Percentiles rank a stretch among this genome's conserved stretches.
phyloP scores from a whole-genome alignment of 2,113 vertebrate genomes.

The Zosterops lateralis region DNA sequence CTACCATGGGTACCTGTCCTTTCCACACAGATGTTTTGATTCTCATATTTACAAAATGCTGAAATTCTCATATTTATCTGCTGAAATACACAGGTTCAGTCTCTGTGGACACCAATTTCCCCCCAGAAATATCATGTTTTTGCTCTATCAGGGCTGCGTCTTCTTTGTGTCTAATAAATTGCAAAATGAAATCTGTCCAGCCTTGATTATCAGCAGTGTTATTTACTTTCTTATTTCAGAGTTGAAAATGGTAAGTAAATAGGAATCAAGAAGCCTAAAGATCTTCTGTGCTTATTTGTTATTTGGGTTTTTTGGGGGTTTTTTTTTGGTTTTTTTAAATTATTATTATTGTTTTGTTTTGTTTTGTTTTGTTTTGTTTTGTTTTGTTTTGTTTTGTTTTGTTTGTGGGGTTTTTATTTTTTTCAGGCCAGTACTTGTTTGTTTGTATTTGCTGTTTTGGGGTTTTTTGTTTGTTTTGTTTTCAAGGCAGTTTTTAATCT shows the following conservation, averaged over 20 bases:
- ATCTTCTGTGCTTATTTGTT: not conserved
- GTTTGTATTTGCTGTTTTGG: not conserved
- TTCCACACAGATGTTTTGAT: not conserved
- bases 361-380: no score
- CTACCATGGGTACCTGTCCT: rapidly evolving
- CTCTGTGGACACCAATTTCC: not conserved
- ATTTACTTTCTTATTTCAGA: not conserved
- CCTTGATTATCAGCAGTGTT: not conserved
- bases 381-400: no score
- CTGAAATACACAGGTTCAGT: not conserved
- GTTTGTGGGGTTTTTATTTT: not conserved
- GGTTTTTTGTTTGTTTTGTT: not conserved
- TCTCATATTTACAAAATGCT: not conserved
- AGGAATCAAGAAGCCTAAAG: not conserved
- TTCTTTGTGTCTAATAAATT: not conserved
- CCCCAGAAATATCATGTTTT: not conserved
- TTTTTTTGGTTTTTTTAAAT: no score
- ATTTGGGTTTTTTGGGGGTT: no score
- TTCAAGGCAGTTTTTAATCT: not conserved
- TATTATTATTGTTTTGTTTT: no score
- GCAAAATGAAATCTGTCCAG: not conserved
- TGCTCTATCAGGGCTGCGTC: not conserved
- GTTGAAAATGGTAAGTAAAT: not conserved
- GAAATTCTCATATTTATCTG: not conserved
- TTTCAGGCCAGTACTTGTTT: not conserved